Conservation (phyloP, 2,113 vertebrate genomes). For the Natator depressus region DNA sequence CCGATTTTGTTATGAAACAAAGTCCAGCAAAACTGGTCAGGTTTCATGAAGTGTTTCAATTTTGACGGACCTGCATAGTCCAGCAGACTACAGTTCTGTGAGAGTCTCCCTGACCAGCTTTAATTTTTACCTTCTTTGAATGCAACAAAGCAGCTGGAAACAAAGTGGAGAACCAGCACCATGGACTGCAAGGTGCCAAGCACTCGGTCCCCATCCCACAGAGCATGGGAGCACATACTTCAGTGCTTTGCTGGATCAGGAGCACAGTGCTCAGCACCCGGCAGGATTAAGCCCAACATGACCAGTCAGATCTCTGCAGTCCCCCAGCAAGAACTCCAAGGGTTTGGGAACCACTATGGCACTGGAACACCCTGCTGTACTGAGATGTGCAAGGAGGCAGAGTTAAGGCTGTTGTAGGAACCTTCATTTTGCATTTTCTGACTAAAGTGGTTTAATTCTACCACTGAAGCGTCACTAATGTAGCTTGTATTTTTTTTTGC, state of each 20-base stretch:
- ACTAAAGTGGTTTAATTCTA: background rate
- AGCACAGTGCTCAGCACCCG: rapidly evolving
- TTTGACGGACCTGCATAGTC: background rate
- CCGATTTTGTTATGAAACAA: background rate
- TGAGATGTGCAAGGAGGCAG: rapidly evolving
- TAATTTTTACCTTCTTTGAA: background rate
- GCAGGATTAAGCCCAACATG: background rate
- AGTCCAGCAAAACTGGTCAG: background rate
- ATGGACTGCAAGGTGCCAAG: background rate
- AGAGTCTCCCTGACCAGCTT: background rate
- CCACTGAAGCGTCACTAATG: rapidly evolving
- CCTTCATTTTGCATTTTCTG: background rate
- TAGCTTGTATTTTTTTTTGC: rapidly evolving
- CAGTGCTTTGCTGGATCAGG: background rate
- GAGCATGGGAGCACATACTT: background rate
- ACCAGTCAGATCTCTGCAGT: background rate
- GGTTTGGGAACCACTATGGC: background rate
- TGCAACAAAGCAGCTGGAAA: background rate
- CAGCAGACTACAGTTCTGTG: background rate
- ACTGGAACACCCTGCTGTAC: rapidly evolving
- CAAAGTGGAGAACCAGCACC: background rate
- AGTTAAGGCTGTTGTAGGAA: background rate
- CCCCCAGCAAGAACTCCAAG: rapidly evolving
- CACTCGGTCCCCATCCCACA: background rate
- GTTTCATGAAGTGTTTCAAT: background rate